phyloP scores from a whole-genome alignment of 2,797 vertebrate species.

The Nothura maculosa region DNA sequence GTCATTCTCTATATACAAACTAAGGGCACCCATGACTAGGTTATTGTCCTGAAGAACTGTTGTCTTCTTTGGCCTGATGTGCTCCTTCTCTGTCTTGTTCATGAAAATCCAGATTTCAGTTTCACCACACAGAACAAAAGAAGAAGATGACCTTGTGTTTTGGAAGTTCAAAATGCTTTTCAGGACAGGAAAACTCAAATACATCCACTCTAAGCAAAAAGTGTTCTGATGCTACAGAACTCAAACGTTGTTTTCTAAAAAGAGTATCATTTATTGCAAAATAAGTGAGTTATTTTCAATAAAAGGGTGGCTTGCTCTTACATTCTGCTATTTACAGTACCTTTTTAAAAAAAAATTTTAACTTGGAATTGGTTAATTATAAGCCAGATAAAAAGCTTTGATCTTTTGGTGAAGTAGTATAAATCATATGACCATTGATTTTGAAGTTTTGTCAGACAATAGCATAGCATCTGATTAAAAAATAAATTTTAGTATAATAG shows the following conservation, averaged over 20 bases:
- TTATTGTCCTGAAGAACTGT: neutral
- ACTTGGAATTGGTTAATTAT: neutral
- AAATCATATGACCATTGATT: neutral
- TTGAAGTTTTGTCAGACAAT: neutral
- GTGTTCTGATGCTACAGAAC: neutral
- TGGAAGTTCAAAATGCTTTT: neutral
- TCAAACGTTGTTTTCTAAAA: neutral
- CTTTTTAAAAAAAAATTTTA: neutral
- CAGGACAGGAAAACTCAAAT: neutral
- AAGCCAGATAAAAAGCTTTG: neutral
- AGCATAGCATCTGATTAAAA: neutral
- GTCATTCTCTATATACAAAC: neutral
- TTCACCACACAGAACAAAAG: neutral
- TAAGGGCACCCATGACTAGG: neutral
- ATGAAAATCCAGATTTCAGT: neutral
- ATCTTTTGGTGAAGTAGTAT: neutral
- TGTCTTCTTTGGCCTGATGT: fast-evolving
- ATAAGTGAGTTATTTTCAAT: neutral
- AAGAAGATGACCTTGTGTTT: fast-evolving
- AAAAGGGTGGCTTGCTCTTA: neutral
- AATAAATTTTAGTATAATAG: neutral
- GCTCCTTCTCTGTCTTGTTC: neutral
- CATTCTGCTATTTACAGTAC: neutral
- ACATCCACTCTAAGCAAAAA: neutral
- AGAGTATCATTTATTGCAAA: fast-evolving